Evolutionary conservation across 2,797 vertebrate species (phyloP).

Genomic region (Merluccius polli): DNA sequence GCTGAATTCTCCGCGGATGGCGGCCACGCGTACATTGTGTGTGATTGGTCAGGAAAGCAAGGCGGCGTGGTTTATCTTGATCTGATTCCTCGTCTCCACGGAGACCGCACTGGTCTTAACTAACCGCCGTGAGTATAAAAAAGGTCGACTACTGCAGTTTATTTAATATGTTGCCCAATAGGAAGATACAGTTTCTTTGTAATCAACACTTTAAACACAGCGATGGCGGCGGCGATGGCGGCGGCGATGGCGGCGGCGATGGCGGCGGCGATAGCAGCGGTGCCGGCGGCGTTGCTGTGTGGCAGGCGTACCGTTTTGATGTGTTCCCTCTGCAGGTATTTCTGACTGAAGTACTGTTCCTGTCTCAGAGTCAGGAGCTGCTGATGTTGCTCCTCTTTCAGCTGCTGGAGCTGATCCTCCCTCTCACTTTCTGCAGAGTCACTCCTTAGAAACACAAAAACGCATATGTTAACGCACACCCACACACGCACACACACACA

Average conservation of each 20-base stretch:
- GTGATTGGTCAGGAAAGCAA: no score
- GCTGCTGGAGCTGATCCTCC: conserved; percentile 83
- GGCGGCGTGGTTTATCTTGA: no score
- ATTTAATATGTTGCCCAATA: neutral
- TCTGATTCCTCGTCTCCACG: no score
- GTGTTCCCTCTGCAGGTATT: conserved; percentile 94
- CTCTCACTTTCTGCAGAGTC: conserved; percentile 80
- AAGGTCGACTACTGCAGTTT: no score
- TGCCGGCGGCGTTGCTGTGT: neutral
- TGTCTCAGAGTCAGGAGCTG: conserved; percentile 92
- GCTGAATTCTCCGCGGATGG: no score
- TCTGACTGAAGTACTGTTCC: conserved; percentile 98
- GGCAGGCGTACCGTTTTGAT: conserved; percentile 84
- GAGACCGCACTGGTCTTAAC: no score
- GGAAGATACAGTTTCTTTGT: neutral
- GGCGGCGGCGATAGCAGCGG: neutral
- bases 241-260: neutral
- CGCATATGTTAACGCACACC: conserved; percentile 57
- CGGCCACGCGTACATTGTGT: no score
- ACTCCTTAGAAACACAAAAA: conserved; percentile 60
- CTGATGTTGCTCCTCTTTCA: conserved; percentile 93
- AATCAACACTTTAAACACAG: neutral
- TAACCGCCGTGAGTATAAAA: no score
- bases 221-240: neutral
- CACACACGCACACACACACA: conserved; percentile 31